A percentile compares a stretch with the other conserved stretches of the same genome.
Evolutionary conservation across 2,113 vertebrate species (phyloP).

Genomic region (Hippocampus guttulatus): DNA sequence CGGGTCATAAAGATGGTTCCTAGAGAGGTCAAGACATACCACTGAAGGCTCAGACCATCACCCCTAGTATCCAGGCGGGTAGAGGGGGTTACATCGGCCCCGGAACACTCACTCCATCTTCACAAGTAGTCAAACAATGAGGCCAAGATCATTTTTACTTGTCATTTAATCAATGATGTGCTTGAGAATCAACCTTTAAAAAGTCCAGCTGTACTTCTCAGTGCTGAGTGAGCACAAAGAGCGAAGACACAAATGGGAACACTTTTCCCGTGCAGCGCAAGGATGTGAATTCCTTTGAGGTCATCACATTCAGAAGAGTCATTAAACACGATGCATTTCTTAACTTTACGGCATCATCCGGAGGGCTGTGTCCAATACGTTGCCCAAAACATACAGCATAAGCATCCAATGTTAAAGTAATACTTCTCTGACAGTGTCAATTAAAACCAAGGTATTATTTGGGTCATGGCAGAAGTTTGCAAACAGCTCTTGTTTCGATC

Average conservation of each 20-base stretch:
- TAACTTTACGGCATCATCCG: neutral
- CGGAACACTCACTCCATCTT: conserved; percentile 43
- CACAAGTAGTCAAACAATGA: conserved; percentile 53
- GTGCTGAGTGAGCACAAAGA: conserved; percentile 18
- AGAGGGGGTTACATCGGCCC: conserved; percentile 24
- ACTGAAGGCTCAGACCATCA: conserved; percentile 56
- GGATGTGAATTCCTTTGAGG: conserved; percentile 54
- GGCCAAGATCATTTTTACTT: conserved; percentile 4
- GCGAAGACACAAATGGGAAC: conserved; percentile 17
- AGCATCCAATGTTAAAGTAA: no score
- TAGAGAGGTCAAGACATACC: conserved; percentile 65
- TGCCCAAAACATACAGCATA: no score
- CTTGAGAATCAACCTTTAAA: neutral
- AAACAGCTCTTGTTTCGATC: no score
- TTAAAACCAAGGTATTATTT: no score
- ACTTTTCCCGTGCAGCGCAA: conserved; percentile 47
- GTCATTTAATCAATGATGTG: conserved; percentile 30
- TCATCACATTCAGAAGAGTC: conserved; percentile 3
- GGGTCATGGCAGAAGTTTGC: no score
- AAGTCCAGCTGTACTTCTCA: neutral
- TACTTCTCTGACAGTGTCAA: no score
- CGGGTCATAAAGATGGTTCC: conserved; percentile 57
- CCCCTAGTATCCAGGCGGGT: conserved; percentile 47
- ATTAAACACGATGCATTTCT: neutral
- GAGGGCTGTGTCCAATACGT: no score